phyloP scores from a whole-genome alignment of 2,113 vertebrate genomes.

The Melanostigma gelatinosum region DNA sequence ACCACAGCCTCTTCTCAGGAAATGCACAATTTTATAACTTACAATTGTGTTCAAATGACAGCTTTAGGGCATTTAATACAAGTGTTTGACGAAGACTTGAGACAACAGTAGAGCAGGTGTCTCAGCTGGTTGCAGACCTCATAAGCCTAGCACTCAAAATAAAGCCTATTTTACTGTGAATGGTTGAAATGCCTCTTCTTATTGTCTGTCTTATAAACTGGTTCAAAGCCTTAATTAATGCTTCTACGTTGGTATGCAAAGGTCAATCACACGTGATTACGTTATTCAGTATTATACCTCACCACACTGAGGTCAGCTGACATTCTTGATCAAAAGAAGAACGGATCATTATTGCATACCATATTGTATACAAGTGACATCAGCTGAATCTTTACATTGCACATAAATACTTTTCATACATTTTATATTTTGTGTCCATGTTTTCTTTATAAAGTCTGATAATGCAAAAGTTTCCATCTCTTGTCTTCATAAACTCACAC shows the following conservation, averaged over 20 bases:
- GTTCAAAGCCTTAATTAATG: not conserved
- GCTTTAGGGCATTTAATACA: not conserved
- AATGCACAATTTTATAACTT: not conserved
- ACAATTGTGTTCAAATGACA: not conserved
- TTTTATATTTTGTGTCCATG: not conserved
- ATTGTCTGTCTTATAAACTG: not conserved
- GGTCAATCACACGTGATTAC: not conserved
- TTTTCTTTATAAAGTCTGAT: not conserved
- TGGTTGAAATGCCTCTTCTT: not conserved
- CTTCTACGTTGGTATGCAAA: not conserved
- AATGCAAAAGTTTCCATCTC: not conserved
- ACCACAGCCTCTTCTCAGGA: not conserved
- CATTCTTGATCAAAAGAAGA: not conserved
- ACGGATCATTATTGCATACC: not conserved
- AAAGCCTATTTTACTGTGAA: not conserved
- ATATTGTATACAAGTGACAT: not conserved
- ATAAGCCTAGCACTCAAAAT: not conserved
- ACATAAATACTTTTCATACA: not conserved
- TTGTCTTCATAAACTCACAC: not conserved
- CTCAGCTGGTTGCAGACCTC: not conserved
- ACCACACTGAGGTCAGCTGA: not conserved
- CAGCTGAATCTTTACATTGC: not conserved
- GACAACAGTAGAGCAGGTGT: not conserved
- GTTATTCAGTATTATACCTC: not conserved
- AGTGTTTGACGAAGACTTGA: not conserved